A percentile compares a stretch with the other conserved stretches of the same genome.
Conservation (phyloP, 35 echinoderm and acorn worm species). For the Ptychodera flava region DNA sequence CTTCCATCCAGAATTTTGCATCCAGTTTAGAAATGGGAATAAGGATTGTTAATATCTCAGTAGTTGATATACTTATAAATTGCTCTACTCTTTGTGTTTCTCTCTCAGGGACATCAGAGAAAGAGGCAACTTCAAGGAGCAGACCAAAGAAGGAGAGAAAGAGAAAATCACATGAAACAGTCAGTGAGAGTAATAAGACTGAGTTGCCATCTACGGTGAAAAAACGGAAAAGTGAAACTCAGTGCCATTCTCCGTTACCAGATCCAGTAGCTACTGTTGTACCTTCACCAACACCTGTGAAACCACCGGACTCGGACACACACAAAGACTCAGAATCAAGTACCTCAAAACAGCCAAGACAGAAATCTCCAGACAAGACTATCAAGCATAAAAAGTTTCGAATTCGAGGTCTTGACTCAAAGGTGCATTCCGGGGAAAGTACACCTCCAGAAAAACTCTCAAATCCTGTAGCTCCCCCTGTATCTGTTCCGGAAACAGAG, state of each 20-base stretch:
- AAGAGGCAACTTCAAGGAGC: neutral
- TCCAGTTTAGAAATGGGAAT: too few relatives aligned
- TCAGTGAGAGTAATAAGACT: neutral
- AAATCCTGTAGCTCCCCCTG: neutral
- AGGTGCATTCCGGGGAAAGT: neutral
- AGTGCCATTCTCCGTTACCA: too few relatives aligned
- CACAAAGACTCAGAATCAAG: too few relatives aligned
- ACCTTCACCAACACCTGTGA: too few relatives aligned
- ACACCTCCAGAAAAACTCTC: neutral
- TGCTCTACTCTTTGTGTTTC: too few relatives aligned
- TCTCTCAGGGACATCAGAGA: neutral
- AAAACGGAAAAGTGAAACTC: neutral
- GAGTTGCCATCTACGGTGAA: neutral
- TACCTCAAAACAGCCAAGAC: too few relatives aligned
- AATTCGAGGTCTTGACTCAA: neutral
- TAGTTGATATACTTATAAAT: too few relatives aligned
- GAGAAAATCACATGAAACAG: neutral
- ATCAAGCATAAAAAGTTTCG: neutral
- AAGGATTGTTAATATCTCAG: too few relatives aligned
- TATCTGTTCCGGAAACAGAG: neutral
- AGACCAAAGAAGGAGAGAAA: neutral
- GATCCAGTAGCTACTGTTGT: too few relatives aligned
- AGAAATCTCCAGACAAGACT: neutral
- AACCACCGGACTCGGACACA: too few relatives aligned
- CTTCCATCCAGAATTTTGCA: too few relatives aligned